Evolutionary conservation across 2,888 invertebrate genomes (phyloP), one percentile per base, ranked within the genome.

Genomic region (Acleris sparsana): DNA sequence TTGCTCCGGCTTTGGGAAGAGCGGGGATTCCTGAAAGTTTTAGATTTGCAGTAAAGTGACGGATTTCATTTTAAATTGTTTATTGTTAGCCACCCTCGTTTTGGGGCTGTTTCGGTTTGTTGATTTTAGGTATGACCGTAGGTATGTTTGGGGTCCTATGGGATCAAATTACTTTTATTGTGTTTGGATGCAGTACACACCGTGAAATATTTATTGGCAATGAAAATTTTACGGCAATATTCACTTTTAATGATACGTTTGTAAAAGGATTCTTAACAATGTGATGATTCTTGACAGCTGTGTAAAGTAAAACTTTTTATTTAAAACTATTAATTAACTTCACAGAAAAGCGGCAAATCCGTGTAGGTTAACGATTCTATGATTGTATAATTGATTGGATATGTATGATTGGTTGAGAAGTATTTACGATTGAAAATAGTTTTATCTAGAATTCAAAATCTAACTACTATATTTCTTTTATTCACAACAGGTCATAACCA

Each of bases 1-100:
- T 52, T 72, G 70, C 22, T 33, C 9, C 59, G 51, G 62, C 63
- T 62, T 68, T 71, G 69, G 73, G 73, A 74, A 73, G 74, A 71
- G 71, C 72, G 71, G 68, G 66, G 74, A 75, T 76, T 76, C 76
- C 75, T 75, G 75, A 83, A 83, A 84, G 80, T 85, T 86, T 82
- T 80, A 73, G 78, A 78, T 82, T 81, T 79, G 80, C 76, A 75
- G 74, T 76, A 73, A 62, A 64, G 80, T 81, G 82, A 83, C 79
- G 78, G 86, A 88, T 87, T 85, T 80, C 83, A 83, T 84, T 84
- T 85, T 84, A 84, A 87, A 86, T 85, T 86, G 86, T 84, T 87
- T 84, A 83, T 78, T 80, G 78, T 79, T 62, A 71, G 73, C 67
- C 70, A 67, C 63, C 71, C 71, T 75, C 73, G 74, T 76, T 79